Evolutionary conservation across 2,888 invertebrate genomes (phyloP).

Genomic region (Pecten maximus): DNA sequence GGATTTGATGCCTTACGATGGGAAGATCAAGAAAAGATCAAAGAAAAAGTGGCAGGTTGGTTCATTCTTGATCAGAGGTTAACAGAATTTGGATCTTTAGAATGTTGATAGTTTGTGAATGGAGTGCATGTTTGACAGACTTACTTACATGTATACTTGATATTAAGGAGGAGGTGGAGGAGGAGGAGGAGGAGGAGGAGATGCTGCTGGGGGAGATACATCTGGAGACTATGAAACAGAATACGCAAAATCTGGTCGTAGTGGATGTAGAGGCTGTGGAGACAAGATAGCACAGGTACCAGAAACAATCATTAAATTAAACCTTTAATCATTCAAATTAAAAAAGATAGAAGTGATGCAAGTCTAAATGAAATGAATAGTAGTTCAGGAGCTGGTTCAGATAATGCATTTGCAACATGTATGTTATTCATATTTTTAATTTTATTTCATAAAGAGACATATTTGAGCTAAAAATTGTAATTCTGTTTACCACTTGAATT

Average conservation of each 20-base stretch:
- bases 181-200: conserved; percentile 62
- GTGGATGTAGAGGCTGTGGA: conserved; percentile 92
- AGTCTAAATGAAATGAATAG: no score
- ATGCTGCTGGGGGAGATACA: conserved; percentile 49
- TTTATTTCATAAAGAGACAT: no score
- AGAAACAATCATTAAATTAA: no score
- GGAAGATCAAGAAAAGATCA: conserved; percentile 92
- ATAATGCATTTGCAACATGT: no score
- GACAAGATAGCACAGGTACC: conserved; percentile 92
- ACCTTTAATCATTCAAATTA: no score
- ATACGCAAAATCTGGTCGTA: conserved; percentile 92
- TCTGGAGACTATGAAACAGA: conserved; percentile 85
- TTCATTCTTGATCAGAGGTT: not conserved
- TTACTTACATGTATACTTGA: not conserved
- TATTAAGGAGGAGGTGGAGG: conserved; percentile 49
- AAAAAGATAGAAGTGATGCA: no score
- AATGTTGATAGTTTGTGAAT: not conserved
- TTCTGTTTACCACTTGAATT: no score
- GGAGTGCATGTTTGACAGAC: not conserved
- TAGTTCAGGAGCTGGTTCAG: no score
- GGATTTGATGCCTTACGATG: conserved; percentile 87
- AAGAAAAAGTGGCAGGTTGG: conserved; percentile 80
- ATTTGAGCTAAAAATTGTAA: no score
- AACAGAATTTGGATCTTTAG: not conserved
- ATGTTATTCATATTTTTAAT: no score